Percentiles rank a stretch among this genome's conserved stretches.
Conservation (phyloP, 2,113 vertebrate species). For the Cebidichthys violaceus region DNA sequence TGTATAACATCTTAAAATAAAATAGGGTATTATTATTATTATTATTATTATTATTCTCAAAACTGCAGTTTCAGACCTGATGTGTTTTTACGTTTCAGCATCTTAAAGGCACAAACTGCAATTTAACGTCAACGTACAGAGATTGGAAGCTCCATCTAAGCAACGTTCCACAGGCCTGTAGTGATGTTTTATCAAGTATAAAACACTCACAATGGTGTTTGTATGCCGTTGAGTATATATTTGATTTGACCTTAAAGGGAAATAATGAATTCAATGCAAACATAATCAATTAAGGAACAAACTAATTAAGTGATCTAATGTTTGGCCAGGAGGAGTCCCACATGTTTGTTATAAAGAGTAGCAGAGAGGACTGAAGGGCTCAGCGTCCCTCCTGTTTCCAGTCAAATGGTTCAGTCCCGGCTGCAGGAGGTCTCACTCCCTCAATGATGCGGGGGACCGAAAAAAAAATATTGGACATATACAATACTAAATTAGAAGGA, state of each 20-base stretch:
- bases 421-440: constrained; percentile 45
- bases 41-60: not conserved
- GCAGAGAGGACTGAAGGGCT: not conserved
- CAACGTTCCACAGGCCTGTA: not conserved
- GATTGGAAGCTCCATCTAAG: too few species aligned
- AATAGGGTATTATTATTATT: too few species aligned
- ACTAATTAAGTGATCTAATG: not conserved
- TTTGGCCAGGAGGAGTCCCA: not conserved
- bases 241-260: not conserved
- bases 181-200: not conserved
- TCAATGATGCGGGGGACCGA: not conserved
- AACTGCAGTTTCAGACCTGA: not conserved
- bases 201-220: not conserved
- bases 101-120: not conserved
- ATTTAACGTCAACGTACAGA: not conserved
- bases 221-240: not conserved
- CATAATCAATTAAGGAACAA: too few species aligned
- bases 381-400: constrained; percentile 2
- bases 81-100: not conserved
- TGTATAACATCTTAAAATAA: not conserved
- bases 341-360: not conserved
- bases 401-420: constrained; percentile 51
- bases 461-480: not conserved
- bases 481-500: not conserved
- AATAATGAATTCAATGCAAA: not conserved